Evolutionary conservation across 92 coral and sea anemone genomes (phyloP).

Genomic region (Metridium senile): DNA sequence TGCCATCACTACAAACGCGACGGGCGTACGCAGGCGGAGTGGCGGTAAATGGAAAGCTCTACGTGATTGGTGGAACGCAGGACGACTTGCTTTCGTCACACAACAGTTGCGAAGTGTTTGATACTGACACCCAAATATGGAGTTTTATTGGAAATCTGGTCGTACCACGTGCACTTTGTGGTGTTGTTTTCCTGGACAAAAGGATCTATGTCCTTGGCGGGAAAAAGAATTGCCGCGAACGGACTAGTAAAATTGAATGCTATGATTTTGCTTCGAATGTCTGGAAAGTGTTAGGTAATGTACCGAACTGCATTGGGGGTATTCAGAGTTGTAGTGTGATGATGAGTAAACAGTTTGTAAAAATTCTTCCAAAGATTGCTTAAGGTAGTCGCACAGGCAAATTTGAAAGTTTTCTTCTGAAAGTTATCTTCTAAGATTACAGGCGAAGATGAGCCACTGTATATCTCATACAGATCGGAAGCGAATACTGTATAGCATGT

Average conservation of each 20-base stretch:
- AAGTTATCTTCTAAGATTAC: too few species aligned
- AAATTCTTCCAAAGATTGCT: constrained; percentile 65
- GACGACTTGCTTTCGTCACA: constrained; percentile 85
- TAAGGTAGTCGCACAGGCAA: background rate
- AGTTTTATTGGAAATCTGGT: constrained; percentile 66
- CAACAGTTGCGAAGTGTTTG: constrained; percentile 86
- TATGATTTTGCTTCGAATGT: constrained; percentile 74
- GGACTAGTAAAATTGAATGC: constrained; percentile 88
- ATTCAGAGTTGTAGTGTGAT: constrained; percentile 87
- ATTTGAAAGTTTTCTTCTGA: background rate
- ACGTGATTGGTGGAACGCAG: constrained; percentile 86
- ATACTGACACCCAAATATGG: constrained; percentile 68
- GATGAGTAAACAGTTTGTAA: constrained; percentile 62
- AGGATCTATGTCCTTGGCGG: constrained; percentile 90
- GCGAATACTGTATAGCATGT: too few species aligned
- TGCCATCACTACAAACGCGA: constrained; percentile 75
- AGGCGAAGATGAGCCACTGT: too few species aligned
- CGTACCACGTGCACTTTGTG: constrained; percentile 91
- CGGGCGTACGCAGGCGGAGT: constrained; percentile 93
- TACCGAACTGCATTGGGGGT: constrained; percentile 96
- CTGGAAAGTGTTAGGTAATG: constrained; percentile 86
- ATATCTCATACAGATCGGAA: too few species aligned
- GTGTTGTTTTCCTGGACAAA: constrained; percentile 72
- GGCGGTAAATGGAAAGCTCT: constrained; percentile 60
- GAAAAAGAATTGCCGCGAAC: constrained; percentile 86